These are phyloP conservation scores for Trachelus iudaicus DNA, from an alignment of 2,888 invertebrate genomes.

Conservation along the genomic window DNA sequence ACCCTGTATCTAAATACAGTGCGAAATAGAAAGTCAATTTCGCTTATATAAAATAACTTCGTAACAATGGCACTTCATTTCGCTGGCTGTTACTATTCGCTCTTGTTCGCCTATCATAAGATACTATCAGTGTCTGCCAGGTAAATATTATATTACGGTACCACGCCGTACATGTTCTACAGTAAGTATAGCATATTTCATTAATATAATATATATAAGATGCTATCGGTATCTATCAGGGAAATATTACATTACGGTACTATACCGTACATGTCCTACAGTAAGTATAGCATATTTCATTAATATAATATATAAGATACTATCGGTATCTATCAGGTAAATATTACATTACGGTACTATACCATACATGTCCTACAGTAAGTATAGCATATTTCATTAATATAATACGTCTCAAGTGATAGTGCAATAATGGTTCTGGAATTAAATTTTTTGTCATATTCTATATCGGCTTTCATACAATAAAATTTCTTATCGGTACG, in stretches of 20 bases:
- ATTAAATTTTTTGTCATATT: neutral
- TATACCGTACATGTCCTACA: too few relatives aligned
- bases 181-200: too few relatives aligned
- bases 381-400: neutral
- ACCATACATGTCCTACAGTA: too few relatives aligned
- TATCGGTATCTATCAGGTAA: too few relatives aligned
- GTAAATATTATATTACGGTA: neutral
- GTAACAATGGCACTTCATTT: neutral
- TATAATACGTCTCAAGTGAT: neutral
- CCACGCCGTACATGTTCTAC: neutral
- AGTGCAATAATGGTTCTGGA: neutral
- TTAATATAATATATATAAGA: too few relatives aligned
- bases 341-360: too few relatives aligned
- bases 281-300: too few relatives aligned
- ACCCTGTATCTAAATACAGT: neutral
- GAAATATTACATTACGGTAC: too few relatives aligned
- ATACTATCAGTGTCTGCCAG: neutral
- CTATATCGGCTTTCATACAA: neutral
- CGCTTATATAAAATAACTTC: neutral
- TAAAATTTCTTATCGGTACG: neutral
- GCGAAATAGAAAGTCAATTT: neutral
- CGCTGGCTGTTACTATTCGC: neutral
- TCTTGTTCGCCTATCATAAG: neutral
- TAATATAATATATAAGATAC: too few relatives aligned
- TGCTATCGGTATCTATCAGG: too few relatives aligned